phyloP scores from a whole-genome alignment of 2,113 vertebrate species.

The Balaenoptera acutorostrata region DNA sequence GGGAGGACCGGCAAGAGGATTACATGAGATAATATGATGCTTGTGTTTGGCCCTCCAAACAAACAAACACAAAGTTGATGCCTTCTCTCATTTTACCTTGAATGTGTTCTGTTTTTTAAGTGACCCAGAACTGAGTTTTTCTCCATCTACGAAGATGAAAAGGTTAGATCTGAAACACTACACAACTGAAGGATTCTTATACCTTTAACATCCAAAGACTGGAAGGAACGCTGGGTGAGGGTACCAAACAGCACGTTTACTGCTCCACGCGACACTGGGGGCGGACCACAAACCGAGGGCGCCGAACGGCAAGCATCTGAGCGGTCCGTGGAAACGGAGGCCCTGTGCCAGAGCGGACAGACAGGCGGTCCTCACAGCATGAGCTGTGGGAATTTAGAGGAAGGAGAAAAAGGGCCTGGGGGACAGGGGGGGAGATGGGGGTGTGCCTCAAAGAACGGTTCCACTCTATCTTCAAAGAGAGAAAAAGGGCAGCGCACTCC shows the following conservation, averaged over 20 bases:
- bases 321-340: neutral
- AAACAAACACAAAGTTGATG: neutral
- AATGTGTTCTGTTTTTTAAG: neutral
- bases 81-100: neutral
- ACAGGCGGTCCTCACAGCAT: neutral
- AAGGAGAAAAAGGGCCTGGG: neutral
- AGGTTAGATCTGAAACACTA: neutral
- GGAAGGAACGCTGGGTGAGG: neutral
- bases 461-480: neutral
- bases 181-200: neutral
- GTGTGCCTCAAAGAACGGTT: neutral
- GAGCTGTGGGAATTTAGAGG: neutral
- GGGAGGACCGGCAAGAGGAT: neutral
- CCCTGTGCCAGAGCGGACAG: no score
- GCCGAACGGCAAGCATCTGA: rapidly evolving
- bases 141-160: neutral
- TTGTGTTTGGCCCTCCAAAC: no score
- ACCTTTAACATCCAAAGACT: neutral
- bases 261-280: neutral
- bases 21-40: neutral
- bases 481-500: rapidly evolving
- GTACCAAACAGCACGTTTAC: neutral
- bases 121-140: neutral
- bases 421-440: rapidly evolving
- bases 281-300: neutral